Conservation (phyloP, 1,140 invertebrate genomes). For the Rhynchophorus ferrugineus region DNA sequence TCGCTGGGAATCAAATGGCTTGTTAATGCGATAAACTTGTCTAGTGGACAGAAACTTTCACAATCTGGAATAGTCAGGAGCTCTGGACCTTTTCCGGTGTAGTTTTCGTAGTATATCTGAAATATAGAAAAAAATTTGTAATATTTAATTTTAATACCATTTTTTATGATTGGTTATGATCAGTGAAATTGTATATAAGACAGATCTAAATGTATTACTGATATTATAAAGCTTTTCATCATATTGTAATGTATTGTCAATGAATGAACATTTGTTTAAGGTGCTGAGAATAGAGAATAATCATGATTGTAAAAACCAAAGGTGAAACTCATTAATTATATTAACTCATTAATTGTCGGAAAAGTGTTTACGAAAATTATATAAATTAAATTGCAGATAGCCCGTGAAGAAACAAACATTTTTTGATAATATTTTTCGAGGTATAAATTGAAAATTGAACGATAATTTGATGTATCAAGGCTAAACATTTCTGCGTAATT, state of each 20-base stretch:
- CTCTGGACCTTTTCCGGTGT: conserved; percentile 18
- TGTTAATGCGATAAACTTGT: conserved; percentile 34
- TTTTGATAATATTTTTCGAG: no score
- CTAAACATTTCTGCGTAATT: no score
- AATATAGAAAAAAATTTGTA: conserved; percentile 8
- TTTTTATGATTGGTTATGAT: no score
- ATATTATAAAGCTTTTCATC: neutral
- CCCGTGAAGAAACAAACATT: no score
- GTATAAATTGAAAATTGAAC: no score
- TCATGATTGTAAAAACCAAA: no score
- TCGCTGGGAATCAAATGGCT: conserved; percentile 25
- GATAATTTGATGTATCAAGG: no score
- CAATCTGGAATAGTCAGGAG: conserved; percentile 29
- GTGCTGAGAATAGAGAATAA: neutral
- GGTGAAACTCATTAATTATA: neutral
- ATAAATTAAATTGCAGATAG: no score
- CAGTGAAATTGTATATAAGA: no score
- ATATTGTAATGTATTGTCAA: neutral
- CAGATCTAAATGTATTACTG: neutral
- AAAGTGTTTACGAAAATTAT: no score
- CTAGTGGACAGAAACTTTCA: conserved; percentile 33
- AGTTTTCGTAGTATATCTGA: conserved; percentile 30
- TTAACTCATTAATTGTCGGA: no score
- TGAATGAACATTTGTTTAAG: neutral
- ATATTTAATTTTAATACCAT: neutral